These are phyloP conservation scores for Ophonus ardosiacus DNA, from an alignment of 2,888 invertebrate species.

Conservation along the genomic window DNA sequence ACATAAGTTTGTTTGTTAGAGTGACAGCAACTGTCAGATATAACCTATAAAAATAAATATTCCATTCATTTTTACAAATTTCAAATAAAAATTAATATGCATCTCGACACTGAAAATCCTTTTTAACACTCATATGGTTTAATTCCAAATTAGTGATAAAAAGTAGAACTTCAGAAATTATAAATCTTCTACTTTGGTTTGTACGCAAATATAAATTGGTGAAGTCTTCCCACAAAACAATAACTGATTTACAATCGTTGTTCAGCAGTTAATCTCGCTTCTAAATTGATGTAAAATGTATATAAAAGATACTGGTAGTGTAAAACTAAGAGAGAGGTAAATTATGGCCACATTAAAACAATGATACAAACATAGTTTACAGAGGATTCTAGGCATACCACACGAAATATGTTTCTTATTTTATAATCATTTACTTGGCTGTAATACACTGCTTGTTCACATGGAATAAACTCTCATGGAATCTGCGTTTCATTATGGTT, in stretches of 20 bases:
- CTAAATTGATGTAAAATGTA: slow-evolving; percentile 23
- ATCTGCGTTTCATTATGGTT: neutral
- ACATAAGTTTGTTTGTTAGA: too few relatives aligned
- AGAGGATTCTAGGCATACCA: slow-evolving; percentile 28
- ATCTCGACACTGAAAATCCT: too few relatives aligned
- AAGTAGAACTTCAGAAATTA: too few relatives aligned
- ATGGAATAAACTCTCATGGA: neutral
- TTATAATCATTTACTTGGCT: slow-evolving; percentile 23
- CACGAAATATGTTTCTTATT: slow-evolving; percentile 27
- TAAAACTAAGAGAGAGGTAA: neutral
- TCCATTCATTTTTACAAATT: too few relatives aligned
- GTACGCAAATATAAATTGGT: neutral
- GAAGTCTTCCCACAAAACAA: neutral
- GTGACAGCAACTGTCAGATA: too few relatives aligned
- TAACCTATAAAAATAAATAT: too few relatives aligned
- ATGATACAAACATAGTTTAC: slow-evolving; percentile 37
- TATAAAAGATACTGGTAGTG: slow-evolving; percentile 12
- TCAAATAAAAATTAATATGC: too few relatives aligned
- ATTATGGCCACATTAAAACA: slow-evolving; percentile 39
- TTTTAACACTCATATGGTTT: too few relatives aligned
- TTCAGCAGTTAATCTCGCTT: slow-evolving; percentile 9
- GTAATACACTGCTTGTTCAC: slow-evolving; percentile 4
- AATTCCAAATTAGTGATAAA: too few relatives aligned
- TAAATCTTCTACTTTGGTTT: neutral
- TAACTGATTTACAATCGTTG: slow-evolving; percentile 1